phyloP scores from a whole-genome alignment of 2,888 invertebrate species.

The Uloborus plumipes region DNA sequence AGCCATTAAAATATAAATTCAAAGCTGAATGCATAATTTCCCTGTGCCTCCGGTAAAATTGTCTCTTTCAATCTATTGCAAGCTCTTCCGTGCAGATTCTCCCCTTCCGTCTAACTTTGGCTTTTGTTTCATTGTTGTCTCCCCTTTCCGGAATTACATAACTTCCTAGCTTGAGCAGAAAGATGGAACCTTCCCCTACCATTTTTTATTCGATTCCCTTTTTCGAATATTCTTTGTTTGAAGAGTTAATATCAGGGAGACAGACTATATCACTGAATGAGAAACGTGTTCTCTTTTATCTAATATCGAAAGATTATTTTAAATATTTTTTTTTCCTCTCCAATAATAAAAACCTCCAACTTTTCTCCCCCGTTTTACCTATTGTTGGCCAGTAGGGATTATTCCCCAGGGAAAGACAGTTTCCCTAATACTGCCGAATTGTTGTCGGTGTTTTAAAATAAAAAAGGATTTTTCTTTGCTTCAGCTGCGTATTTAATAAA shows the following conservation, averaged over 20 bases:
- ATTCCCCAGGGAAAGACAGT: no score
- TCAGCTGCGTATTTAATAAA: no score
- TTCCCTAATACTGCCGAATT: no score
- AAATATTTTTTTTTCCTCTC: not conserved
- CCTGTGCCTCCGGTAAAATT: not conserved
- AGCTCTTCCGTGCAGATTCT: not conserved
- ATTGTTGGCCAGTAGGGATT: no score
- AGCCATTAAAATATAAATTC: not conserved
- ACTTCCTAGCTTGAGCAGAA: not conserved
- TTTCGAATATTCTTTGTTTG: not conserved
- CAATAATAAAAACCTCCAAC: no score
- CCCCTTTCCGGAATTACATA: not conserved
- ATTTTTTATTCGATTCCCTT: not conserved
- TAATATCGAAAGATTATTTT: not conserved
- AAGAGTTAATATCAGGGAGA: conserved; percentile 1
- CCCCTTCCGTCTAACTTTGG: not conserved
- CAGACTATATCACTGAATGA: not conserved
- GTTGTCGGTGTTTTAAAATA: no score
- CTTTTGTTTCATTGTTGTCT: conserved; percentile 1
- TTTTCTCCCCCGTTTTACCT: no score
- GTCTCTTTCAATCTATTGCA: no score
- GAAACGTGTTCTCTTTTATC: not conserved
- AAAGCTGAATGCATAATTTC: conserved; percentile 4
- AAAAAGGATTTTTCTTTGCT: no score
- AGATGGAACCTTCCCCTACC: not conserved